phyloP scores from a whole-genome alignment of 1,140 invertebrate genomes.

The Temnothorax curvispinosus region DNA sequence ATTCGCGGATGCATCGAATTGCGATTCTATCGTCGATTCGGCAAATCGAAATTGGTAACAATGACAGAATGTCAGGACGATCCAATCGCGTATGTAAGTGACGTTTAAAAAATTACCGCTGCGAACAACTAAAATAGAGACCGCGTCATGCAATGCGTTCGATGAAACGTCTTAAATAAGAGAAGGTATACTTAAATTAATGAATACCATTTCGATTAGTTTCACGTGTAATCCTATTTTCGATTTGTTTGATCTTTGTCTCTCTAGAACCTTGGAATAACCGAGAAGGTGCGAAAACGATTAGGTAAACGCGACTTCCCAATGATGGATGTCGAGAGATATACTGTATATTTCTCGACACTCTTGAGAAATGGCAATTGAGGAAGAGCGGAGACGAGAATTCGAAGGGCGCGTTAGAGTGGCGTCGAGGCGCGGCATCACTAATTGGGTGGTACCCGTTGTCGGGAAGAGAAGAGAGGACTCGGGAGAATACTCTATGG shows the following conservation, averaged over 20 bases:
- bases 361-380: background rate
- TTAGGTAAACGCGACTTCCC: conserved; percentile 18
- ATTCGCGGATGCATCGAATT: background rate
- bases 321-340: conserved; percentile 24
- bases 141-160: background rate
- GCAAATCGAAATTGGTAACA: conserved; percentile 51
- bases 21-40: conserved; percentile 62
- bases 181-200: background rate
- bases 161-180: background rate
- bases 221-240: background rate
- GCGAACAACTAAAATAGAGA: conserved; percentile 35
- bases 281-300: conserved; percentile 25
- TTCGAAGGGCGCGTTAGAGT: conserved; percentile 20
- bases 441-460: conserved; percentile 68
- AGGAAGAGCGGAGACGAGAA: background rate
- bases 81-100: conserved; percentile 35
- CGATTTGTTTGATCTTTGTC: background rate
- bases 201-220: background rate
- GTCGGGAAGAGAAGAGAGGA: conserved; percentile 30
- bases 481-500: conserved; percentile 35
- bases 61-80: background rate
- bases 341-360: conserved; percentile 40
- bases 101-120: conserved; percentile 45
- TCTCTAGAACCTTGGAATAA: background rate
- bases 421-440: conserved; percentile 53